A percentile compares a stretch with the other conserved stretches of the same genome.
phyloP scores from a whole-genome alignment of 2,888 invertebrate genomes.

The Drosophila silvestris region DNA sequence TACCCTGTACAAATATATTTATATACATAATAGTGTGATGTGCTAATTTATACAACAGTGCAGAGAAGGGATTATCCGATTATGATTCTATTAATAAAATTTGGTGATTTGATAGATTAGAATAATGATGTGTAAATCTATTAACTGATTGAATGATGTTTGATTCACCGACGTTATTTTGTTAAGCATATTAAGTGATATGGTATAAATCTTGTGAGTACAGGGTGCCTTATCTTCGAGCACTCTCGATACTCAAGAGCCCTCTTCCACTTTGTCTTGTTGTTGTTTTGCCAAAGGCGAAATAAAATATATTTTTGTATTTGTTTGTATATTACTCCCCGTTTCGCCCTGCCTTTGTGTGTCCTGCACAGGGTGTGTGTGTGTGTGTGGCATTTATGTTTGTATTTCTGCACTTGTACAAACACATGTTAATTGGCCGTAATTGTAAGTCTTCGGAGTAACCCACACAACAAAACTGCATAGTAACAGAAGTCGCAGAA shows the following conservation, averaged over 20 bases:
- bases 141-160: background rate
- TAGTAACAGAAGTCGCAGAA: slow-evolving; percentile 49
- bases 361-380: background rate
- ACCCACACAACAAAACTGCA: slow-evolving; percentile 54
- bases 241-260: background rate
- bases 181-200: background rate
- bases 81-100: background rate
- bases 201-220: background rate
- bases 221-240: background rate
- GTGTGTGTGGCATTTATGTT: slow-evolving; percentile 58
- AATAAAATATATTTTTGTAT: slow-evolving; percentile 74
- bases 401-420: slow-evolving; percentile 78
- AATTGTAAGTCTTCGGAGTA: slow-evolving; percentile 72
- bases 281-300: slow-evolving; percentile 52
- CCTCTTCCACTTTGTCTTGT: slow-evolving; percentile 14
- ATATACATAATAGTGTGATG: too few species aligned
- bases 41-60: background rate
- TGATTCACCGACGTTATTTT: background rate
- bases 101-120: background rate
- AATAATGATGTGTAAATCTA: background rate
- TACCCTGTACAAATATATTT: background rate
- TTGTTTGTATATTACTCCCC: slow-evolving; percentile 61
- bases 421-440: slow-evolving; percentile 82
- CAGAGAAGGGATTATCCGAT: background rate
- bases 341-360: slow-evolving; percentile 2